Conservation (phyloP, 1,140 invertebrate species). For the Cydia pomonella region DNA sequence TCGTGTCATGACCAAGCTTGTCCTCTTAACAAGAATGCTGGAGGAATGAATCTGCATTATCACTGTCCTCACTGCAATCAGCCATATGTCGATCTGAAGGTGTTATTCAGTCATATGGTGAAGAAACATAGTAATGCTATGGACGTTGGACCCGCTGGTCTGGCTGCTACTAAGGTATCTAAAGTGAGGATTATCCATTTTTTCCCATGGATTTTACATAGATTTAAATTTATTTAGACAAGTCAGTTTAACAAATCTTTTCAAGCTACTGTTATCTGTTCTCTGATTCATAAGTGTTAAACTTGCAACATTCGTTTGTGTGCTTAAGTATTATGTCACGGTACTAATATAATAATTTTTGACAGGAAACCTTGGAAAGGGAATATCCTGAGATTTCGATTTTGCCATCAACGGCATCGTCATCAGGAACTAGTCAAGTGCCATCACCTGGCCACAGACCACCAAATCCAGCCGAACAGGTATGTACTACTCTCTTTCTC, state of each 20-base stretch:
- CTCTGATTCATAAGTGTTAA: too few species aligned
- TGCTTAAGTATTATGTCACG: too few species aligned
- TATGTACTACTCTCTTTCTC: constrained; percentile 37
- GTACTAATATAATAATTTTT: constrained; percentile 32
- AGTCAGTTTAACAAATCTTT: too few species aligned
- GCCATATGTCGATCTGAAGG: constrained; percentile 70
- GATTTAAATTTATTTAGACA: too few species aligned
- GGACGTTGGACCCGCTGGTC: constrained; percentile 67
- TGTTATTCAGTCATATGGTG: constrained; percentile 74
- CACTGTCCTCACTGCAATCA: constrained; percentile 74
- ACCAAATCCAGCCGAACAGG: constrained; percentile 73
- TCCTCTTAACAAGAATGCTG: constrained; percentile 70
- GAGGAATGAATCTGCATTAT: constrained; percentile 73
- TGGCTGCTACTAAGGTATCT: constrained; percentile 76
- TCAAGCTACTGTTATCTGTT: too few species aligned
- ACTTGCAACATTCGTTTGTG: too few species aligned
- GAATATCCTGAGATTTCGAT: constrained; percentile 80
- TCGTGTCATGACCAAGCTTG: constrained; percentile 70
- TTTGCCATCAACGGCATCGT: constrained; percentile 75
- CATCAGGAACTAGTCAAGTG: constrained; percentile 61
- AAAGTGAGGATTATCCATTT: constrained; percentile 31
- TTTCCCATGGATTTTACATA: too few species aligned
- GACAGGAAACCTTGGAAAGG: constrained; percentile 78
- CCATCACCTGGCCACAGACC: constrained; percentile 68
- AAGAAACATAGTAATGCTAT: constrained; percentile 73